Evolutionary conservation across 2,797 vertebrate genomes (phyloP).

Genomic region (Nyctalus aviator): DNA sequence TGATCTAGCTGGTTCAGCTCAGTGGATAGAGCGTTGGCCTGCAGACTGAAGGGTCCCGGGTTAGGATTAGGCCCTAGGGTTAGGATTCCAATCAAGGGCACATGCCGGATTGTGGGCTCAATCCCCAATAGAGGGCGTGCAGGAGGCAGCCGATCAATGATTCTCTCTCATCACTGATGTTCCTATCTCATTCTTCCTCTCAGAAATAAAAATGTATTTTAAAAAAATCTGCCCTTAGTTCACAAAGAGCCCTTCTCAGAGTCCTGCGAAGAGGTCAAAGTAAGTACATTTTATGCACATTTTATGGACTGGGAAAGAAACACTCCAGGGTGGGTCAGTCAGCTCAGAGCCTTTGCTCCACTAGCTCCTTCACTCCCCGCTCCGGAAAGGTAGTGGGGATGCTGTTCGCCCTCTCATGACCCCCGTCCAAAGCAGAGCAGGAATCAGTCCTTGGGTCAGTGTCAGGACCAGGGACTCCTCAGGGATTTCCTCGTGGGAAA

Average conservation of each 20-base stretch:
- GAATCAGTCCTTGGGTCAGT: not conserved
- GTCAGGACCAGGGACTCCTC: not conserved
- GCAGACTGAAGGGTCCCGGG: no score
- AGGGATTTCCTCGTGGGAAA: not conserved
- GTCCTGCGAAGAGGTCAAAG: not conserved
- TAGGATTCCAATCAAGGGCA: no score
- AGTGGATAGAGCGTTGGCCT: no score
- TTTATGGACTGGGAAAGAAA: not conserved
- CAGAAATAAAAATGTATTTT: no score
- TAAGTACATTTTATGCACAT: not conserved
- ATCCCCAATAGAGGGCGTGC: no score
- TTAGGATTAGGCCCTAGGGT: no score
- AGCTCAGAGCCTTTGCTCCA: not conserved
- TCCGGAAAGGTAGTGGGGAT: not conserved
- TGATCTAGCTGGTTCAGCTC: no score
- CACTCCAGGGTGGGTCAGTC: not conserved
- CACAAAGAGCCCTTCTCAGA: not conserved
- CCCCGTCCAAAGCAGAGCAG: not conserved
- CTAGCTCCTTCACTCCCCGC: not conserved
- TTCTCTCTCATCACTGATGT: no score
- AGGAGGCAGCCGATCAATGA: no score
- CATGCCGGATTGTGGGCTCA: no score
- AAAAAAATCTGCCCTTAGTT: not conserved
- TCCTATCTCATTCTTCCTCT: no score
- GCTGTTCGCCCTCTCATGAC: not conserved